Evolutionary conservation across 2,888 invertebrate species (phyloP).

Genomic region (Plebejus anna): DNA sequence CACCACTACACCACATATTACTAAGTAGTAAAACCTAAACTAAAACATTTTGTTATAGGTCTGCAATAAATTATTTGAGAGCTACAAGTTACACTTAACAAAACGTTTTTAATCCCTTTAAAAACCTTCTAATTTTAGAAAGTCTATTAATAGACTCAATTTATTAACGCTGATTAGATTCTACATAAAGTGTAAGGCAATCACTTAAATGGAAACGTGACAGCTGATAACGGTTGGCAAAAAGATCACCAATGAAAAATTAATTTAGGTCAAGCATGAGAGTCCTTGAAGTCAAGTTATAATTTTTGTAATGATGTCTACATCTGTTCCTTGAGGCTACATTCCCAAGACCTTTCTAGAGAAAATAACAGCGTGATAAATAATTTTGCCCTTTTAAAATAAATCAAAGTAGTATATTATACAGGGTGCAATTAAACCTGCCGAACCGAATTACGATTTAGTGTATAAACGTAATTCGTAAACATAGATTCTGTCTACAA

Average conservation of each 20-base stretch:
- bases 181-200: not conserved
- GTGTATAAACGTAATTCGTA: too few relatives aligned
- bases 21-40: too few relatives aligned
- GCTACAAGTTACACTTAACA: not conserved
- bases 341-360: not conserved
- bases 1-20: too few relatives aligned
- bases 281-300: not conserved
- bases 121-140: not conserved
- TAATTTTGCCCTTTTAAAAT: too few relatives aligned
- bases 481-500: too few relatives aligned
- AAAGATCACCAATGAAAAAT: not conserved
- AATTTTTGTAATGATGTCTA: not conserved
- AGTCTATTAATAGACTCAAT: not conserved
- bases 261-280: conserved; percentile 11
- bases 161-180: not conserved
- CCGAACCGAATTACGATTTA: too few relatives aligned
- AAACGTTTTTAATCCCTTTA: not conserved
- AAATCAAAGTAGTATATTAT: too few relatives aligned
- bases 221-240: not conserved
- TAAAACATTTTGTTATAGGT: too few relatives aligned
- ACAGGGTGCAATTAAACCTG: too few relatives aligned
- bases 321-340: not conserved
- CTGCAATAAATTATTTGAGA: too few relatives aligned
- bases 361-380: not conserved
- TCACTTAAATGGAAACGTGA: not conserved